Conservation (phyloP, 2,113 vertebrate species). For the Psittacula cyanocephala region DNA sequence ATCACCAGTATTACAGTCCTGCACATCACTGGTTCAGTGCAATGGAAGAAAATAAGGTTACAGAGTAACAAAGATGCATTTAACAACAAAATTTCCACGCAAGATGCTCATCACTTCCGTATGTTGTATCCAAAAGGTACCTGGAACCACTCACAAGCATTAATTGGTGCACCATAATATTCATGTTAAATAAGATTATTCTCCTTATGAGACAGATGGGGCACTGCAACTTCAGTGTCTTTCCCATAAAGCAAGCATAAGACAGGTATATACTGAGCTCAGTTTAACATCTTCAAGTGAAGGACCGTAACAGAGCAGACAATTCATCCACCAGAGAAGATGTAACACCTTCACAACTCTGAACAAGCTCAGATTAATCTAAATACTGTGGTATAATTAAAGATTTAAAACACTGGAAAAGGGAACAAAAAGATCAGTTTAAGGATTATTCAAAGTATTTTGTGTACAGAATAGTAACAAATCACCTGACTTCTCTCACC, state of each 20-base stretch:
- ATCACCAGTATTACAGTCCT: neutral
- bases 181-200: neutral
- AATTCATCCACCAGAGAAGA: neutral
- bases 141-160: neutral
- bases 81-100: neutral
- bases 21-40: neutral
- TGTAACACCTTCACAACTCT: neutral
- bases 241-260: neutral
- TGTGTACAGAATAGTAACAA: neutral
- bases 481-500: neutral
- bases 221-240: neutral
- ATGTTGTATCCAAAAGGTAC: neutral
- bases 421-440: neutral
- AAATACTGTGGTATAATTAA: neutral
- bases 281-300: neutral
- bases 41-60: neutral
- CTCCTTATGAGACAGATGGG: neutral
- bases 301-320: neutral
- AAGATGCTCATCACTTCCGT: neutral
- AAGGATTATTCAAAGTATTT: neutral
- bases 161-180: neutral
- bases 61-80: neutral
- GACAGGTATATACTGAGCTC: neutral
- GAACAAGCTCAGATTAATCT: neutral
- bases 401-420: neutral